Evolutionary conservation across 1,140 invertebrate species (phyloP).

Genomic region (Drosophila triauraria): DNA sequence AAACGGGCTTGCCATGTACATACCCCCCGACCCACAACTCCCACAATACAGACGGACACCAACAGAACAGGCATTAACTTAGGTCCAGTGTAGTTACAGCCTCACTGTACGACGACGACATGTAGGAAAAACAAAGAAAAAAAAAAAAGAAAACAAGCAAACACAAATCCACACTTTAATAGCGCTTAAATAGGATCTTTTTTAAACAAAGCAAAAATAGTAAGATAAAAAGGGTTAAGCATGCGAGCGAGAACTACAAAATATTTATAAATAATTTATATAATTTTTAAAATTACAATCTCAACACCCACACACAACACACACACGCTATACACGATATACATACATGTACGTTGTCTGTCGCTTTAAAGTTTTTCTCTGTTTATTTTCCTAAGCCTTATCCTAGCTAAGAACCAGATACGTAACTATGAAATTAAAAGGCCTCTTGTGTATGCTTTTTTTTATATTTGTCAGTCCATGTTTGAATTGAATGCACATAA

Average conservation of each 20-base stretch:
- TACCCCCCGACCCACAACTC: constrained; percentile 40
- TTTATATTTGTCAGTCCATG: constrained; percentile 57
- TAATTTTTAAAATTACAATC: constrained; percentile 67
- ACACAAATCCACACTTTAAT: constrained; percentile 76
- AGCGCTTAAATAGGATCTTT: constrained; percentile 80
- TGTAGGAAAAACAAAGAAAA: constrained; percentile 32
- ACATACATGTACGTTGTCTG: constrained; percentile 22
- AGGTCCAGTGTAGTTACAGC: constrained; percentile 69
- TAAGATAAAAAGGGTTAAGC: constrained; percentile 80
- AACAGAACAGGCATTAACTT: constrained; percentile 57
- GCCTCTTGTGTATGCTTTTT: constrained; percentile 63
- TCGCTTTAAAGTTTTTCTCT: constrained; percentile 35
- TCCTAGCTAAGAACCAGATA: constrained; percentile 72
- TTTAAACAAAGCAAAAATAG: constrained; percentile 64
- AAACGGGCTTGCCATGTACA: constrained; percentile 79
- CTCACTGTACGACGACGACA: constrained; percentile 64
- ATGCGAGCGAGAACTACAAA: constrained; percentile 53
- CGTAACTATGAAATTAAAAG: constrained; percentile 75
- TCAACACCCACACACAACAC: constrained; percentile 52
- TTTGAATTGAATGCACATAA: constrained; percentile 49
- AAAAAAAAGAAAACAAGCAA: constrained; percentile 35
- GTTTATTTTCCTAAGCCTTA: constrained; percentile 28
- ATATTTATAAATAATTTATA: constrained; percentile 79
- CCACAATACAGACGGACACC: not conserved
- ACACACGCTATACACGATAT: constrained; percentile 15